phyloP scores from a whole-genome alignment of 1,140 invertebrate species.

The Acarapis woodi region DNA sequence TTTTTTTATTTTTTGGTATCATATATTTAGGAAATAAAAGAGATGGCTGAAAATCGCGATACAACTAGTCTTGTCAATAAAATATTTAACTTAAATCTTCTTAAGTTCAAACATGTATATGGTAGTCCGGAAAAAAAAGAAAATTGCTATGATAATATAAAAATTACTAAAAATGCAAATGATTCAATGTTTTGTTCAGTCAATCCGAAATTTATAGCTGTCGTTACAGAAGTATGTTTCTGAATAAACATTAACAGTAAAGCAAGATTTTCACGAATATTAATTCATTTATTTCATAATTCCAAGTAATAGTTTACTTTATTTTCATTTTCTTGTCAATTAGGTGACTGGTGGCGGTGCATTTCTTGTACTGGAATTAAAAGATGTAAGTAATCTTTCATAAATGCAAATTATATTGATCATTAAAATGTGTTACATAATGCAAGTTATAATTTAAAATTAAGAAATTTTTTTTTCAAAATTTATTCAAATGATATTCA shows the following conservation, averaged over 20 bases:
- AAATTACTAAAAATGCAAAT: slow-evolving; percentile 92
- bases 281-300: not conserved
- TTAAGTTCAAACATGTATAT: slow-evolving; percentile 96
- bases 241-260: too few relatives aligned
- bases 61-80: too few relatives aligned
- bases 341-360: slow-evolving; percentile 41
- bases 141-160: slow-evolving; percentile 94
- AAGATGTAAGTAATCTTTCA: slow-evolving; percentile 33
- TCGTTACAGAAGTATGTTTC: slow-evolving; percentile 62
- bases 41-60: too few relatives aligned
- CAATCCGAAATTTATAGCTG: slow-evolving; percentile 94
- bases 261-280: not conserved
- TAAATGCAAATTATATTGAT: too few relatives aligned
- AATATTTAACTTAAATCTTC: too few relatives aligned
- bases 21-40: too few relatives aligned
- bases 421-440: too few relatives aligned
- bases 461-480: too few relatives aligned
- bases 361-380: slow-evolving; percentile 62
- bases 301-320: not conserved
- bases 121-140: slow-evolving; percentile 82
- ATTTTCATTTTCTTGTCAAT: not conserved
- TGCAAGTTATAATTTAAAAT: too few relatives aligned
- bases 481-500: too few relatives aligned
- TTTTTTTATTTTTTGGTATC: too few relatives aligned
- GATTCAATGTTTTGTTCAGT: slow-evolving; percentile 96